Evolutionary conservation across 2,888 invertebrate genomes (phyloP).

Genomic region (Orthonevra nobilis): DNA sequence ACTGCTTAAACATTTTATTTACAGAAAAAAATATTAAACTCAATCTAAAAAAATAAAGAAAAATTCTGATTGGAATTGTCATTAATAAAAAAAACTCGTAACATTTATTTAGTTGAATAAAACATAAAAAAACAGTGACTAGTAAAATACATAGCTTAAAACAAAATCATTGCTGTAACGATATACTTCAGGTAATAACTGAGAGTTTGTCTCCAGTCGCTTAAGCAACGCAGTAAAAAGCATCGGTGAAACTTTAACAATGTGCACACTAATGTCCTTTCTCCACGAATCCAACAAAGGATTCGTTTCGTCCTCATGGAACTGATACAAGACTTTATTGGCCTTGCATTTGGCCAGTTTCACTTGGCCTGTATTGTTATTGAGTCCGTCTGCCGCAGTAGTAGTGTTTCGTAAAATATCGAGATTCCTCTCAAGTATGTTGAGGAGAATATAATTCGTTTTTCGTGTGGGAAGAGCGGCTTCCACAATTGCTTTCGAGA

Average conservation of each 20-base stretch:
- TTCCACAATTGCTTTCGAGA: constrained; percentile 72
- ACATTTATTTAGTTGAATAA: too few relatives aligned
- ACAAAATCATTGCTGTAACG: constrained; percentile 74
- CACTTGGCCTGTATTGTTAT: constrained; percentile 66
- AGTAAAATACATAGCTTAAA: constrained; percentile 76
- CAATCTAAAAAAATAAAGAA: neutral
- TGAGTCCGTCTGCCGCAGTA: constrained; percentile 51
- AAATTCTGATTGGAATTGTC: constrained; percentile 10
- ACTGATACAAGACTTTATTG: constrained; percentile 72
- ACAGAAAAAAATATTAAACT: constrained; percentile 11
- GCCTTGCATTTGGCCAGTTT: constrained; percentile 58
- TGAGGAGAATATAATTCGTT: constrained; percentile 74
- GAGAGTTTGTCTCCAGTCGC: constrained; percentile 73
- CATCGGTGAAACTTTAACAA: constrained; percentile 74
- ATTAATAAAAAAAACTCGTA: neutral
- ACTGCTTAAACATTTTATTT: constrained; percentile 2
- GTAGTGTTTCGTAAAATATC: constrained; percentile 72
- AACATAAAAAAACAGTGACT: constrained; percentile 27
- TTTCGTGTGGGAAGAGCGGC: constrained; percentile 72
- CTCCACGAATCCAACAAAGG: constrained; percentile 71
- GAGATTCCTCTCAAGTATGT: constrained; percentile 77
- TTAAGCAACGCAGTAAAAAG: constrained; percentile 73
- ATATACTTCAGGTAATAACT: constrained; percentile 75
- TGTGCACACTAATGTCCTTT: constrained; percentile 73
- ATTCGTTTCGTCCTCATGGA: constrained; percentile 40